A percentile compares a stretch with the other conserved stretches of the same genome.
These are phyloP conservation scores for Drosophila yooni DNA, from an alignment of 2,888 invertebrate genomes.

Conservation along the genomic window DNA sequence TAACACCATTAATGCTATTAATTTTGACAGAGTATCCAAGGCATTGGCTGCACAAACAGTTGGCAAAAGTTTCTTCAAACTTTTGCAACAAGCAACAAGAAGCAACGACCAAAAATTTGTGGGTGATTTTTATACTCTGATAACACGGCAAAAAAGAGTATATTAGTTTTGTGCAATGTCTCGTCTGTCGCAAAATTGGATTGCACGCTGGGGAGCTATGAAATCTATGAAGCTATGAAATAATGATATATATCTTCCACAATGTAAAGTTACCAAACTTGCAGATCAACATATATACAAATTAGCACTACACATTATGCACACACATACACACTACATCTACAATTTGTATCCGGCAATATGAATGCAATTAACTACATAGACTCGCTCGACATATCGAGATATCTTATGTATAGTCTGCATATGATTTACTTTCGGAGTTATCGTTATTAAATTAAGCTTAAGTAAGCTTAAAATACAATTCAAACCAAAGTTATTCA, in stretches of 20 bases:
- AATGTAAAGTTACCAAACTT: not conserved
- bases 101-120: slow-evolving; percentile 24
- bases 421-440: not conserved
- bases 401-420: not conserved
- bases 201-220: too few species aligned
- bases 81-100: slow-evolving; percentile 19
- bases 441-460: not conserved
- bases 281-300: not conserved
- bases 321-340: not conserved
- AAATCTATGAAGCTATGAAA: too few species aligned
- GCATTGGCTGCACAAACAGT: slow-evolving; percentile 30
- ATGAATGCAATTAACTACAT: too few species aligned
- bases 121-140: not conserved
- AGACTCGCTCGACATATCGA: too few species aligned
- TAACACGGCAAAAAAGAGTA: not conserved
- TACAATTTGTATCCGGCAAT: too few species aligned
- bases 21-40: not conserved
- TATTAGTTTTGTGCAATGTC: not conserved
- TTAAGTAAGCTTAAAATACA: too few species aligned
- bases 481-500: too few species aligned
- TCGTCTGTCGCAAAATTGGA: not conserved
- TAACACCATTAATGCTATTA: not conserved
- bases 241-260: not conserved
- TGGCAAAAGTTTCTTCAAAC: slow-evolving; percentile 29
- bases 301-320: too few species aligned